These are phyloP conservation scores for Bombus impatiens DNA, from an alignment of 1,140 invertebrate genomes.

Conservation along the genomic window DNA sequence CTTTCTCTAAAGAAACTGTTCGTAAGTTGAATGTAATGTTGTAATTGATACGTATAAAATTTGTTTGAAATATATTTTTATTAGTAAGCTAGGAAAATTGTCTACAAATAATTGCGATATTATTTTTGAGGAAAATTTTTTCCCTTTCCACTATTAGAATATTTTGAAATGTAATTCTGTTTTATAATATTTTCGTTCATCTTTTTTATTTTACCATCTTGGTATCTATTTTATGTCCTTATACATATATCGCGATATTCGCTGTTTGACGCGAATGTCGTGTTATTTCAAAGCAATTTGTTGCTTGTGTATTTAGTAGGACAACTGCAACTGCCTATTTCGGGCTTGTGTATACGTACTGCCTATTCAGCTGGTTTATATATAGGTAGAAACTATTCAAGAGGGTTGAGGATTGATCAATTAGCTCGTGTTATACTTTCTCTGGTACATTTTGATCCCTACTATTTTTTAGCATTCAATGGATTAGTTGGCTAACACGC, in stretches of 20 bases:
- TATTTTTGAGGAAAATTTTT: no score
- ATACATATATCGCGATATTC: background rate
- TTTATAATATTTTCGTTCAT: no score
- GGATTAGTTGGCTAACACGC: background rate
- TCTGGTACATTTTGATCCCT: background rate
- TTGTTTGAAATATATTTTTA: no score
- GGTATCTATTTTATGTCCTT: no score
- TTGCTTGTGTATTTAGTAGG: slow-evolving; percentile 3
- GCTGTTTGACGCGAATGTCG: background rate
- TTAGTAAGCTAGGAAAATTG: no score
- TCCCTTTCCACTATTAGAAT: no score
- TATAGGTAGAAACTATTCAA: background rate
- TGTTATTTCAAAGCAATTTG: slow-evolving; percentile 17
- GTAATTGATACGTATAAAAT: no score
- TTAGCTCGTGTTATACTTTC: slow-evolving; percentile 12
- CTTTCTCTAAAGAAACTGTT: no score
- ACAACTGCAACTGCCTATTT: background rate
- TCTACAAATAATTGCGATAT: no score
- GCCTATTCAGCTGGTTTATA: background rate
- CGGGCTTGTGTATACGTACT: background rate
- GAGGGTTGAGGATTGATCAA: slow-evolving; percentile 3
- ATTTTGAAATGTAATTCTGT: no score
- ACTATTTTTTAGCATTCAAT: slow-evolving; percentile 16
- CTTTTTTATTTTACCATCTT: no score
- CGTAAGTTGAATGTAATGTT: no score